phyloP scores from a whole-genome alignment of 30 jellyfish, hydroid and myxozoan genomes.

The Aurelia coerulea region DNA sequence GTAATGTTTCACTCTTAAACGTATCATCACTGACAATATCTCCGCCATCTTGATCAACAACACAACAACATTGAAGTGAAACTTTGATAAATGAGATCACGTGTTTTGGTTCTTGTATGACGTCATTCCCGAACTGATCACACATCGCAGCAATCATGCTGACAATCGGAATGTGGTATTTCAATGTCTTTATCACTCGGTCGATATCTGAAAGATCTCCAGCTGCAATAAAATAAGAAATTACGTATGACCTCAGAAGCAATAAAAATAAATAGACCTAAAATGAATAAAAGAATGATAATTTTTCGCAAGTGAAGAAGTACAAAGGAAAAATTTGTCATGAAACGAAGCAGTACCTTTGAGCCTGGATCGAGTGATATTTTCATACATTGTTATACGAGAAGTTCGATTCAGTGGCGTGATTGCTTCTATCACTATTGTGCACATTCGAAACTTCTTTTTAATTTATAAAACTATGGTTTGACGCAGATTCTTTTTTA shows the following conservation, averaged over 20 bases:
- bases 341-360: too few relatives aligned
- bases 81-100: constrained; percentile 52
- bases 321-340: too few relatives aligned
- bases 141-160: constrained; percentile 78
- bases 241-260: neutral
- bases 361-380: too few relatives aligned
- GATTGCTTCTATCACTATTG: too few relatives aligned
- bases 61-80: constrained; percentile 31
- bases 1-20: constrained; percentile 36
- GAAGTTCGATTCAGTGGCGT: too few relatives aligned
- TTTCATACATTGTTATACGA: too few relatives aligned
- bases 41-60: neutral
- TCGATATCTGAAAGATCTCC: constrained; percentile 31
- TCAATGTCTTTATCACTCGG: neutral
- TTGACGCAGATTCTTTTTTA: too few relatives aligned
- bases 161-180: constrained; percentile 62
- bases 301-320: too few relatives aligned
- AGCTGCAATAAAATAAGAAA: neutral
- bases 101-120: constrained; percentile 60
- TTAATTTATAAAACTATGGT: too few relatives aligned
- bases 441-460: too few relatives aligned
- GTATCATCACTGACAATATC: constrained; percentile 23
- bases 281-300: neutral
- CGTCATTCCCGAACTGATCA: constrained; percentile 68
- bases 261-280: neutral